Evolutionary conservation across 2,888 invertebrate species (phyloP).

Genomic region (Toxonevra muliebris): DNA sequence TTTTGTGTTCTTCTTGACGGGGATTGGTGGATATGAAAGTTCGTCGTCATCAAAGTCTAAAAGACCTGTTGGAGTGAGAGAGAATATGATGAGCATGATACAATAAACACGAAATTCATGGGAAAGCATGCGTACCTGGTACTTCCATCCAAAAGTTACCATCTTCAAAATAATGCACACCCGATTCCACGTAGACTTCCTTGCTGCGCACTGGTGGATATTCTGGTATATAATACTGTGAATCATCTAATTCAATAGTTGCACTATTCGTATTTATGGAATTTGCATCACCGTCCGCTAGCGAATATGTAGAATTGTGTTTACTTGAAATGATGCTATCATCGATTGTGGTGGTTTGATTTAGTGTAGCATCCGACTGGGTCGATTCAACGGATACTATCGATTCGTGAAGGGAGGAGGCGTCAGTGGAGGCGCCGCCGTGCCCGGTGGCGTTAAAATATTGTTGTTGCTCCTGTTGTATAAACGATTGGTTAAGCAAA

Average conservation of each 20-base stretch:
- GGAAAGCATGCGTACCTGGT: conserved; percentile 61
- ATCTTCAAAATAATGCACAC: conserved; percentile 90
- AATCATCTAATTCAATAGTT: conserved; percentile 60
- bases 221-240: conserved; percentile 65
- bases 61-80: conserved; percentile 66
- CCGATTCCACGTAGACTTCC: conserved; percentile 81
- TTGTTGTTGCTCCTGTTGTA: conserved; percentile 41
- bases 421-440: conserved; percentile 34
- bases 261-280: conserved; percentile 48
- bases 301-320: conserved; percentile 63
- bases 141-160: conserved; percentile 95
- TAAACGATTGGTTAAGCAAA: conserved; percentile 41
- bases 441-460: conserved; percentile 20
- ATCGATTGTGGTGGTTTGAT: conserved; percentile 65
- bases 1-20: conserved; percentile 80
- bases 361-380: conserved; percentile 57
- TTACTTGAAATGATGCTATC: conserved; percentile 64
- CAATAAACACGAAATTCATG: neutral
- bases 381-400: conserved; percentile 63
- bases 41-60: conserved; percentile 79
- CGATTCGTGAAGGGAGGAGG: conserved; percentile 59
- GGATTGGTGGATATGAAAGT: conserved; percentile 75
- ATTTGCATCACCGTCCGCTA: conserved; percentile 65
- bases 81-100: neutral
- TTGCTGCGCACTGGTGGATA: conserved; percentile 75